Percentiles rank a stretch among this genome's conserved stretches.
Evolutionary conservation across 2,797 vertebrate genomes (phyloP).

Genomic region (Gorsachius magnificus): DNA sequence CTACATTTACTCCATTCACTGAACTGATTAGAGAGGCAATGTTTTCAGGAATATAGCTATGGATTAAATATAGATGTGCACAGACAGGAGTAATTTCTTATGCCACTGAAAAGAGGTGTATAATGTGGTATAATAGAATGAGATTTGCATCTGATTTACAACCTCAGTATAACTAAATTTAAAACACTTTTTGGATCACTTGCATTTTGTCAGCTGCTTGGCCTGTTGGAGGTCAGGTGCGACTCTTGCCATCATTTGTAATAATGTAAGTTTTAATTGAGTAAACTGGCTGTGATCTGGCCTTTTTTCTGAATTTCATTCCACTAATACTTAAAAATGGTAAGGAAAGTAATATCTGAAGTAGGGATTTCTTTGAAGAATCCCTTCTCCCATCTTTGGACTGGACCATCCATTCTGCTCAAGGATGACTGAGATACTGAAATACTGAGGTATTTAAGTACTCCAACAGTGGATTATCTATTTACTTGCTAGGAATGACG

Average conservation of each 20-base stretch:
- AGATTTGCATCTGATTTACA: constrained; percentile 12
- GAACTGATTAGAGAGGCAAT: background rate
- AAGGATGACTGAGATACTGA: background rate
- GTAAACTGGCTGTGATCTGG: background rate
- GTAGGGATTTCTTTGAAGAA: background rate
- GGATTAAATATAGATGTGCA: constrained; percentile 12
- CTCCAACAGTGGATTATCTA: background rate
- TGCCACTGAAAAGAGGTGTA: background rate
- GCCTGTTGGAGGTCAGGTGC: background rate
- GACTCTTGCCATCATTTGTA: background rate
- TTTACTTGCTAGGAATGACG: background rate
- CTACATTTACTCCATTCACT: background rate
- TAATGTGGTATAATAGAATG: background rate
- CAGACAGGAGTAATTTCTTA: background rate
- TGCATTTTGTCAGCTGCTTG: background rate
- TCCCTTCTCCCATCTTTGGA: background rate
- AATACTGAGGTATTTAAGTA: background rate
- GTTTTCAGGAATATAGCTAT: constrained; percentile 15
- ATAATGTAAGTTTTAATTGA: background rate
- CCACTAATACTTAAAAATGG: background rate
- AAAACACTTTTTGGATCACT: background rate
- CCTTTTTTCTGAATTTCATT: background rate
- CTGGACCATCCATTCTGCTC: background rate
- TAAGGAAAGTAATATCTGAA: background rate
- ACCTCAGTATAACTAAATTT: background rate